phyloP scores from a whole-genome alignment of 1,140 invertebrate species.

The Phthorimaea operculella region DNA sequence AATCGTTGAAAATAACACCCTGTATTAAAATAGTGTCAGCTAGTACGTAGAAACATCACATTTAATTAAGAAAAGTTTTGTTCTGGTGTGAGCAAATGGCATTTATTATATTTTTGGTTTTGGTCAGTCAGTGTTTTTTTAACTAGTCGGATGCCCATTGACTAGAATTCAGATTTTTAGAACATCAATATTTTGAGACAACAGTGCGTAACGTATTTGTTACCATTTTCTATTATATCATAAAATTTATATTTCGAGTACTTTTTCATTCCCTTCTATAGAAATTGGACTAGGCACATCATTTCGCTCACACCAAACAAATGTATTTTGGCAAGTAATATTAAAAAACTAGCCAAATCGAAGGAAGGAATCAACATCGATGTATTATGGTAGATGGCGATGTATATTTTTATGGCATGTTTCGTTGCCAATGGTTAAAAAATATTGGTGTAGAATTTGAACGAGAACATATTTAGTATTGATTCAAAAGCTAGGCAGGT shows the following conservation, averaged over 20 bases:
- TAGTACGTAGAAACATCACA: constrained; percentile 54
- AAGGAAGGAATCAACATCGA: background rate
- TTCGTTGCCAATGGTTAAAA: no score
- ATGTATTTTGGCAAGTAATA: constrained; percentile 40
- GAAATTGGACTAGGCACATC: background rate
- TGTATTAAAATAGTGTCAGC: constrained; percentile 51
- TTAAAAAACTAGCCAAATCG: constrained; percentile 25
- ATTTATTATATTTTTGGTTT: constrained; percentile 14
- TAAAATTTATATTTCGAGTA: no score
- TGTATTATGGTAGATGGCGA: background rate
- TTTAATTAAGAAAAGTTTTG: constrained; percentile 34
- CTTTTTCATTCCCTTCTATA: no score
- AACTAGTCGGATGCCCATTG: constrained; percentile 9
- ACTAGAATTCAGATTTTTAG: constrained; percentile 12
- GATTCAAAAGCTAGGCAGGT: no score
- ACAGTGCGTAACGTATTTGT: no score
- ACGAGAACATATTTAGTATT: no score
- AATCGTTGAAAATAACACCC: no score
- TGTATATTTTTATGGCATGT: no score
- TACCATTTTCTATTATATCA: no score
- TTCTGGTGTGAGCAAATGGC: constrained; percentile 43
- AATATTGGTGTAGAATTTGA: no score
- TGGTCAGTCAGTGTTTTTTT: constrained; percentile 10
- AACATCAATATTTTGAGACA: no score
- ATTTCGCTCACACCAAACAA: constrained; percentile 41